A percentile compares a stretch with the other conserved stretches of the same genome.
Conservation (phyloP, 2,797 vertebrate genomes). For the Etheostoma nigrum region DNA sequence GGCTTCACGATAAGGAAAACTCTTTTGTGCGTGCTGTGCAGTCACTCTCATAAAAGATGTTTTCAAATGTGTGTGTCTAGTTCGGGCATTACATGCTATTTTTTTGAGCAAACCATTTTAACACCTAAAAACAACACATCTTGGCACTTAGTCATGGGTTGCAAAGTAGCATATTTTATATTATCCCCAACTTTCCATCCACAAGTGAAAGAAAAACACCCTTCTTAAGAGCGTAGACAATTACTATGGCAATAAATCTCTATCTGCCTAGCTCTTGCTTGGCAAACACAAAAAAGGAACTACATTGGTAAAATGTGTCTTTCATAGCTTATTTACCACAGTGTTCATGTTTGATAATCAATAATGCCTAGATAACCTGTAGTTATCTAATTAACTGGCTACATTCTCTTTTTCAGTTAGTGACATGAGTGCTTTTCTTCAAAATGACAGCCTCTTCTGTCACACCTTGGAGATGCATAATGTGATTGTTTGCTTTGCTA, state of each 20-base stretch:
- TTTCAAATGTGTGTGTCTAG: background rate
- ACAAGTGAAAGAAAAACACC: slow-evolving; percentile 1
- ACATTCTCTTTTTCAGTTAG: background rate
- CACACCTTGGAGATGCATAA: background rate
- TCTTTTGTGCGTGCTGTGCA: slow-evolving; percentile 29
- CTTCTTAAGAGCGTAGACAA: background rate
- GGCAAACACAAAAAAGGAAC: background rate
- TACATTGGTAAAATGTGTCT: background rate
- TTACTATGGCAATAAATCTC: background rate
- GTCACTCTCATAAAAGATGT: background rate
- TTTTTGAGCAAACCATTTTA: background rate
- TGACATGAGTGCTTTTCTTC: background rate
- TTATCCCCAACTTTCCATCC: slow-evolving; percentile 13
- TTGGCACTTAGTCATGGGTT: background rate
- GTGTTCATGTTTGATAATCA: background rate
- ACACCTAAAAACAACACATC: background rate
- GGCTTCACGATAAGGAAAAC: slow-evolving; percentile 34
- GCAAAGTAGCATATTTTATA: slow-evolving; percentile 15
- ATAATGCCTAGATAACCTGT: background rate
- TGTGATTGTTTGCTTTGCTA: background rate
- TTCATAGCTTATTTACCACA: slow-evolving; percentile 6
- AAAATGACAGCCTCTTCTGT: background rate
- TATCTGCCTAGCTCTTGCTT: background rate
- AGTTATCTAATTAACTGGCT: background rate
- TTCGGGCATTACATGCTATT: background rate